Percentiles rank a stretch among this genome's conserved stretches.
Conservation (phyloP, 2,113 vertebrate genomes). For the Opisthocomus hoazin region DNA sequence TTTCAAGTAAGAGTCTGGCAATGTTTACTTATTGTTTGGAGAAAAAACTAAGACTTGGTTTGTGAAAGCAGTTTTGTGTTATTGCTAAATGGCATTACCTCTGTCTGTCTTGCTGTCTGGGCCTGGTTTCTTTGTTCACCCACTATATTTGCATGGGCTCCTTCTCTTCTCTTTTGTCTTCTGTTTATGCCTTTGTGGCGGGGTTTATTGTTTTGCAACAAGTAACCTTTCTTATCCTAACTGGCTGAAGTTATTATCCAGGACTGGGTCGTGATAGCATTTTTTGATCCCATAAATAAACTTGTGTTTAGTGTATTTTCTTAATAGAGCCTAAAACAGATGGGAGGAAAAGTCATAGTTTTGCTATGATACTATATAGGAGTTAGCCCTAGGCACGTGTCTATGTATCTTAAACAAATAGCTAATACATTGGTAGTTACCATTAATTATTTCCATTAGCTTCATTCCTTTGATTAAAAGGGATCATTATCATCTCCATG, state of each 20-base stretch:
- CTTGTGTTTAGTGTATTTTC: not conserved
- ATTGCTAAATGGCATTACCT: not conserved
- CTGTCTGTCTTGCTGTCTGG: not conserved
- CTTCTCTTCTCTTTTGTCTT: not conserved
- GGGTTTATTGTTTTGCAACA: not conserved
- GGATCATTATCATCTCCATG: not conserved
- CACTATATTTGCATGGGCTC: not conserved
- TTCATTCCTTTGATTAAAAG: not conserved
- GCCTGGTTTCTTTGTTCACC: not conserved
- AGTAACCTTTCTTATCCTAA: not conserved
- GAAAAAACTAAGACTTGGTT: not conserved
- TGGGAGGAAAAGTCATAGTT: not conserved
- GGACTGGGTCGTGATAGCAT: not conserved
- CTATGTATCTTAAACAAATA: not conserved
- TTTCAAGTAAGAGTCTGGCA: not conserved
- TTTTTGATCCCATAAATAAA: not conserved
- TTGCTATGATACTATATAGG: not conserved
- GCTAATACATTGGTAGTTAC: not conserved
- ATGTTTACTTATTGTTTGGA: not conserved
- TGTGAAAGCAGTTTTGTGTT: not conserved
- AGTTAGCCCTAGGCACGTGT: not conserved
- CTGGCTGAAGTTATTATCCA: not conserved
- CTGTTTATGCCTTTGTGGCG: not conserved
- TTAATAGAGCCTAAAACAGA: not conserved
- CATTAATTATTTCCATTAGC: not conserved